Conservation (phyloP, 2,113 vertebrate genomes). For the Tachuris rubrigastra region DNA sequence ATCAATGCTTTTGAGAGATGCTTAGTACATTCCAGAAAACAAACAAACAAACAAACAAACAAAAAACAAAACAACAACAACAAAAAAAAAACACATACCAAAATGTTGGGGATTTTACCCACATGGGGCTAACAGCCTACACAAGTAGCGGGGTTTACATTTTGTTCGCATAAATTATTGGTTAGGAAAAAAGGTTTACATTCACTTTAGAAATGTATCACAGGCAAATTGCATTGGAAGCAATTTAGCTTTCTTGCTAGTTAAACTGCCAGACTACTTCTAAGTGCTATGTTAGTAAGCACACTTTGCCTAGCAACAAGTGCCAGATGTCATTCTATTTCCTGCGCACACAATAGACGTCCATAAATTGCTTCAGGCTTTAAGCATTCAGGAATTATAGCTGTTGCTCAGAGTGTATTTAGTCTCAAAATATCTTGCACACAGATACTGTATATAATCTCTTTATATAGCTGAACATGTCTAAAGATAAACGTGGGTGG, state of each 20-base stretch:
- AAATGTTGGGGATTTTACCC: not conserved
- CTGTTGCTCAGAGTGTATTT: not conserved
- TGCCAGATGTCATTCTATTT: constrained; percentile 36
- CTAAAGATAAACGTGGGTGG: not conserved
- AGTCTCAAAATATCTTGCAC: not conserved
- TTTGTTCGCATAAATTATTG: not conserved
- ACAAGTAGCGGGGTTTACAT: not conserved
- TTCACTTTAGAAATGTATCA: constrained; percentile 5
- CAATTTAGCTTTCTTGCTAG: constrained; percentile 9
- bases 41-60: no score
- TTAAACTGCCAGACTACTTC: constrained; percentile 2
- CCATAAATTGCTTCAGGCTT: constrained; percentile 1
- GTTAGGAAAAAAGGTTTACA: not conserved
- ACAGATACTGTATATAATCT: not conserved
- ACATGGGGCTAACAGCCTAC: not conserved
- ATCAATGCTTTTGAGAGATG: not conserved
- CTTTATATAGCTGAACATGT: not conserved
- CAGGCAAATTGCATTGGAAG: not conserved
- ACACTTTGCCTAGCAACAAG: constrained; percentile 58
- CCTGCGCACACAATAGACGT: not conserved
- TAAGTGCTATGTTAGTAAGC: not conserved
- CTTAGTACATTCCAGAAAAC: not conserved
- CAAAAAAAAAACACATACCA: not conserved
- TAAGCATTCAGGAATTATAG: not conserved
- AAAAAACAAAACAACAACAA: no score